Evolutionary conservation across 1,140 invertebrate species (phyloP).

Genomic region (Sipha flava): DNA sequence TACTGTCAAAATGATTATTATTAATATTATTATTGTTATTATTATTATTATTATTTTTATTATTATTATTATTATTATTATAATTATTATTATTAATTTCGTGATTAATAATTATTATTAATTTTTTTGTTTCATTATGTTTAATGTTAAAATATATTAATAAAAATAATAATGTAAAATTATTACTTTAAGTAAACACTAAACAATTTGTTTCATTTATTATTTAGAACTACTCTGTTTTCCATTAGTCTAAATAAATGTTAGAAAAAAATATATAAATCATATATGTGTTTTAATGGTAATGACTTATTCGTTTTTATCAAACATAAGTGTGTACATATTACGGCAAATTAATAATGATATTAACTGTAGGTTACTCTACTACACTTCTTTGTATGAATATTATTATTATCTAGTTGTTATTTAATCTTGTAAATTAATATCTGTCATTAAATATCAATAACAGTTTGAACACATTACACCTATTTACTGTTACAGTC

Average conservation of each 20-base stretch:
- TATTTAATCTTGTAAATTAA: constrained; percentile 24
- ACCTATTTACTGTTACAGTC: constrained; percentile 1
- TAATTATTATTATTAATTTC: too few species aligned
- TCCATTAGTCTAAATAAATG: background rate
- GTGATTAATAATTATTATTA: too few species aligned
- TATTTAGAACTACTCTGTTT: constrained; percentile 19
- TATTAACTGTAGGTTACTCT: constrained; percentile 15
- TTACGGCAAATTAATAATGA: background rate
- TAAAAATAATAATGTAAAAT: background rate
- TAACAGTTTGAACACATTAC: background rate
- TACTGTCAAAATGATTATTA: background rate
- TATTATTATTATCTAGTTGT: constrained; percentile 25
- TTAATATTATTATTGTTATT: too few species aligned
- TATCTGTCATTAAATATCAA: constrained; percentile 1
- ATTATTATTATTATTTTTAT: too few species aligned
- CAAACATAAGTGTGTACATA: background rate
- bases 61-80: too few species aligned
- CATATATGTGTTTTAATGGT: background rate
- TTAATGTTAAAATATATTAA: constrained; percentile 10
- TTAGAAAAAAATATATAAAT: background rate
- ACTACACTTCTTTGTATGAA: constrained; percentile 19
- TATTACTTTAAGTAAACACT: background rate
- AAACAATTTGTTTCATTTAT: background rate
- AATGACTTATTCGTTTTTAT: background rate
- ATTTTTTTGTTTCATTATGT: background rate